These are phyloP conservation scores for Lycophotia porphyrea DNA, from an alignment of 2,888 invertebrate genomes.

Conservation along the genomic window DNA sequence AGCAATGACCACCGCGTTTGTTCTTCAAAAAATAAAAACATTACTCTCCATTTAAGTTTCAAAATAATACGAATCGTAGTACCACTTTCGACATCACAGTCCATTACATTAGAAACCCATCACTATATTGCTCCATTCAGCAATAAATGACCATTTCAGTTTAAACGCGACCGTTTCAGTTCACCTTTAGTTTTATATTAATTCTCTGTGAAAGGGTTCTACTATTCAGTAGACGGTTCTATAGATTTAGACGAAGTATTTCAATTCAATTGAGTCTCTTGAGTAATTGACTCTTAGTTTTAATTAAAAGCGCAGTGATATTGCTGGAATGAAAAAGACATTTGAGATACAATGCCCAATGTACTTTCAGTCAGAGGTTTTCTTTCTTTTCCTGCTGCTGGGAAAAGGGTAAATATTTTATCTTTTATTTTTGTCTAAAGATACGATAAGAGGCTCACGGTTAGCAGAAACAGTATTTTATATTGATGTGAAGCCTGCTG, in stretches of 20 bases:
- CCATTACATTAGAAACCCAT: background rate
- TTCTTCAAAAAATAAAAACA: background rate
- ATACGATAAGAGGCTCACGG: background rate
- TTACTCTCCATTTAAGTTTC: background rate
- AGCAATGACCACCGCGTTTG: background rate
- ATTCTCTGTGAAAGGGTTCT: slow-evolving; percentile 45
- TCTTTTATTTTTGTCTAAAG: background rate
- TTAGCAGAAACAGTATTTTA: background rate
- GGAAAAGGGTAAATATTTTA: background rate
- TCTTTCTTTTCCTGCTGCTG: background rate
- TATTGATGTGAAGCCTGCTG: background rate
- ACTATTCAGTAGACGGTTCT: slow-evolving; percentile 12
- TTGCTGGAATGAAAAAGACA: slow-evolving; percentile 27
- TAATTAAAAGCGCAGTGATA: slow-evolving; percentile 37
- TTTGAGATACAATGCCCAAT: background rate
- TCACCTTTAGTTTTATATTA: slow-evolving; percentile 31
- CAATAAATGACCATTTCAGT: slow-evolving; percentile 23
- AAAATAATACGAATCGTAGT: background rate
- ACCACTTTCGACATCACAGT: background rate
- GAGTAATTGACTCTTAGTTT: slow-evolving; percentile 52
- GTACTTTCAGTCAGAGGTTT: background rate
- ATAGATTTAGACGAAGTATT: slow-evolving; percentile 23
- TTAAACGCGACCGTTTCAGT: slow-evolving; percentile 1
- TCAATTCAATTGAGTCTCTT: slow-evolving; percentile 31
- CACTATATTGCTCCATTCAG: slow-evolving; percentile 26